Evolutionary conservation across 23 tunicate genomes (phyloP).

Genomic region (Trididemnum nubilum): DNA sequence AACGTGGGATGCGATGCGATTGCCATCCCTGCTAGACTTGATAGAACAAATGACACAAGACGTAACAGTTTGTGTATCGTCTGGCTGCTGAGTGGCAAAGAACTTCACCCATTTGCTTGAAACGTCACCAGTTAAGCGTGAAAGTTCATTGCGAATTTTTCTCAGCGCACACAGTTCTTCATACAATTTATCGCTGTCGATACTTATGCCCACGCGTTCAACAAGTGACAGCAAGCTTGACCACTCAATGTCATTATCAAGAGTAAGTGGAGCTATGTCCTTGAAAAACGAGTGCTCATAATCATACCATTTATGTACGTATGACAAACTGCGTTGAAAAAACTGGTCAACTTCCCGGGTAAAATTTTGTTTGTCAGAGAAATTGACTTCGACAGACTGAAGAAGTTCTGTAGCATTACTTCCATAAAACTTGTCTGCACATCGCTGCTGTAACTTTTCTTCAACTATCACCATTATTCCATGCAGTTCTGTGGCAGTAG

Average conservation of each 20-base stretch:
- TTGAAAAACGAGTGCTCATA: constrained; percentile 11
- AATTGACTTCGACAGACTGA: too few species aligned
- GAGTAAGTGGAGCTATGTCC: constrained; percentile 18
- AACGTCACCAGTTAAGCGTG: constrained; percentile 11
- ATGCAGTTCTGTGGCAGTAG: constrained; percentile 17
- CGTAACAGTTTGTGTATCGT: constrained; percentile 9
- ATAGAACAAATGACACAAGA: constrained; percentile 22
- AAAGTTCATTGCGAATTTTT: too few species aligned
- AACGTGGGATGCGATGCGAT: too few species aligned
- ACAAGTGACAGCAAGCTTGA: constrained; percentile 14
- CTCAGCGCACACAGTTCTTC: constrained; percentile 27
- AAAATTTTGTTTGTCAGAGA: too few species aligned
- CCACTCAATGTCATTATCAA: constrained; percentile 19
- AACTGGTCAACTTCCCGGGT: constrained; percentile 14
- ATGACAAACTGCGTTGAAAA: constrained; percentile 21
- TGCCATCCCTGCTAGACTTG: too few species aligned
- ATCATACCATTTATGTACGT: constrained; percentile 11
- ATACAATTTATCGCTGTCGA: constrained; percentile 22
- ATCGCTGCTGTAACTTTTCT: constrained; percentile 10
- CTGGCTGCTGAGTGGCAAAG: constrained; percentile 31
- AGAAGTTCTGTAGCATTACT: too few species aligned
- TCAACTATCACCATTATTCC: constrained; percentile 15
- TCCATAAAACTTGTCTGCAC: constrained; percentile 23
- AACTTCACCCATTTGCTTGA: too few species aligned
- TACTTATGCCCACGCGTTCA: constrained; percentile 24